These are phyloP conservation scores for Stegostoma tigrinum DNA, from an alignment of 2,113 vertebrate species.

Conservation along the genomic window DNA sequence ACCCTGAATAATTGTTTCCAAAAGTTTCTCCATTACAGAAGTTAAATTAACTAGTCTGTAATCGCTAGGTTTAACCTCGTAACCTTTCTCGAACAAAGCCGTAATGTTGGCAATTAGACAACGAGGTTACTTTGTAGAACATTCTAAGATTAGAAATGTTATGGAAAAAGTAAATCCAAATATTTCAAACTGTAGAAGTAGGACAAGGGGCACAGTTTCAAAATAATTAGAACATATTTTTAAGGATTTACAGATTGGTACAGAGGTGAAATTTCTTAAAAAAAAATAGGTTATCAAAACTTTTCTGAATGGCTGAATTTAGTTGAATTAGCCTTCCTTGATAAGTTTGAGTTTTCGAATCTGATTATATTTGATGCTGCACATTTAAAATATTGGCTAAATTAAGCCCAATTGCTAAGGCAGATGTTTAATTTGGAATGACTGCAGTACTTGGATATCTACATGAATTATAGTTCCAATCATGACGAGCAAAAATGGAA, in stretches of 20 bases:
- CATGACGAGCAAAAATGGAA: background rate
- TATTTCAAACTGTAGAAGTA: background rate
- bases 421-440: background rate
- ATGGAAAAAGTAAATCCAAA: background rate
- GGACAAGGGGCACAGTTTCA: background rate
- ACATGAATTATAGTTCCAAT: background rate
- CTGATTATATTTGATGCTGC: background rate
- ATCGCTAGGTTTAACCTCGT: too few species aligned
- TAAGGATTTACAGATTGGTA: background rate
- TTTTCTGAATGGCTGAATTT: background rate
- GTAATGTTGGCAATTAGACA: too few species aligned
- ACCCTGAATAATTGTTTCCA: too few species aligned
- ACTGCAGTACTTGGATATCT: background rate
- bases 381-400: background rate
- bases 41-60: too few species aligned
- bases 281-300: background rate
- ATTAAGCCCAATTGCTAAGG: background rate
- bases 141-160: background rate
- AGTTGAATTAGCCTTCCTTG: background rate
- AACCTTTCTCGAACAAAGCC: too few species aligned
- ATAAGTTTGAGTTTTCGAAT: conserved; percentile 11
- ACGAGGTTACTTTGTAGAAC: background rate
- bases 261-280: background rate
- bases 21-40: too few species aligned
- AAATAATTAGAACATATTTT: background rate